Evolutionary conservation across 2,888 invertebrate genomes (phyloP).

Genomic region (Stegana nigrithorax): DNA sequence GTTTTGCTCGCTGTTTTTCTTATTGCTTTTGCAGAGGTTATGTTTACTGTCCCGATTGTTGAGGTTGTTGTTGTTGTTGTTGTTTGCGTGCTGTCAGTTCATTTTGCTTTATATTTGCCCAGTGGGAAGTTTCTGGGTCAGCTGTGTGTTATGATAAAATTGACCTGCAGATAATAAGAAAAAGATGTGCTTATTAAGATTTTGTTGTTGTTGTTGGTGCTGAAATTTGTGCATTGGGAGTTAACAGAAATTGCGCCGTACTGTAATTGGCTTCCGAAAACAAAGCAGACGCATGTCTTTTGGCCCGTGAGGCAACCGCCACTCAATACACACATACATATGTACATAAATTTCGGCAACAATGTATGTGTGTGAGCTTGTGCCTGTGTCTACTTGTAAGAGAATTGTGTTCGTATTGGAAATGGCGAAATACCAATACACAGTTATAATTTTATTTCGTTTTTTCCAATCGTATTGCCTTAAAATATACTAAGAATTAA

Average conservation of each 20-base stretch:
- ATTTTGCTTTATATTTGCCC: background rate
- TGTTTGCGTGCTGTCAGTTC: constrained; percentile 9
- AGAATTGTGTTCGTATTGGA: too few species aligned
- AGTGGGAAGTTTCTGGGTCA: background rate
- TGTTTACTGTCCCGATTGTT: constrained; percentile 1
- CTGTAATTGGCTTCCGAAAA: too few species aligned
- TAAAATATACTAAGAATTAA: too few species aligned
- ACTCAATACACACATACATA: too few species aligned
- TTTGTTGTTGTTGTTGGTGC: background rate
- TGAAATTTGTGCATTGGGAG: background rate
- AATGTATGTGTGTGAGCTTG: too few species aligned
- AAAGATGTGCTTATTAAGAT: background rate
- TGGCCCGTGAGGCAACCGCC: too few species aligned
- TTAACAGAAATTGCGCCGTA: background rate
- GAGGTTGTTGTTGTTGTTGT: background rate
- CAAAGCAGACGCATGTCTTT: too few species aligned
- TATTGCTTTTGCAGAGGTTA: background rate
- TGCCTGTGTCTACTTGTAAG: too few species aligned
- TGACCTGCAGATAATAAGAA: background rate
- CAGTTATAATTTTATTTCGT: too few species aligned
- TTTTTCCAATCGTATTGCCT: too few species aligned
- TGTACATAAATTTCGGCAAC: too few species aligned
- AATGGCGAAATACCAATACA: too few species aligned
- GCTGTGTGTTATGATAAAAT: background rate
- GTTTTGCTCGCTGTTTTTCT: background rate